Conservation (phyloP, 1,140 invertebrate species). For the Arion vulgaris region DNA sequence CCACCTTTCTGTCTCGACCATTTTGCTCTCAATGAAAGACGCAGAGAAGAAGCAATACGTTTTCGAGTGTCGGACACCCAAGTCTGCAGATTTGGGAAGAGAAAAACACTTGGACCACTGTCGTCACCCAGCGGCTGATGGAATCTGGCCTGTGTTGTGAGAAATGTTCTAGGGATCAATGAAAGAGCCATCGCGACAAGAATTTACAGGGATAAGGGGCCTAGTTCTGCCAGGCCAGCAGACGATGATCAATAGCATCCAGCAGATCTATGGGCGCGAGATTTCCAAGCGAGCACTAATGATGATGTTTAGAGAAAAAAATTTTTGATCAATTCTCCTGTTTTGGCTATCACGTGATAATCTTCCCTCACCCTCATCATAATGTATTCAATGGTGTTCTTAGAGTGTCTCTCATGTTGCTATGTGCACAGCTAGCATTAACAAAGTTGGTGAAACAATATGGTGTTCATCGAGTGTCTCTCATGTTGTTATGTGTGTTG, state of each 20-base stretch:
- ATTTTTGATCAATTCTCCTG: neutral
- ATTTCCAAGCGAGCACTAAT: neutral
- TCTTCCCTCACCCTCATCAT: too few relatives aligned
- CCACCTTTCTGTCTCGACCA: constrained; percentile 1
- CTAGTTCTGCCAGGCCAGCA: neutral
- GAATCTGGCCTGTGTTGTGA: neutral
- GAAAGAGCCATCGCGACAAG: neutral
- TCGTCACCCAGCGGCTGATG: neutral
- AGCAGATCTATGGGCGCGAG: neutral
- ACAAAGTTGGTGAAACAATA: too few relatives aligned
- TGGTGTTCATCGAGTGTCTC: too few relatives aligned
- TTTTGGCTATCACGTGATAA: too few relatives aligned
- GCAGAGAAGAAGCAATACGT: neutral
- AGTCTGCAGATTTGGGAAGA: neutral
- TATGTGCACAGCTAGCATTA: too few relatives aligned
- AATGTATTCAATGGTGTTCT: too few relatives aligned
- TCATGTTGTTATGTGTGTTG: too few relatives aligned
- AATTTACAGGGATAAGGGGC: neutral
- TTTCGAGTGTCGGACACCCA: neutral
- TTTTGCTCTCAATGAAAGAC: neutral
- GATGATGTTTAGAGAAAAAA: neutral
- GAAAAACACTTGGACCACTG: neutral
- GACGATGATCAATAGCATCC: neutral
- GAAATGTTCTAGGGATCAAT: neutral
- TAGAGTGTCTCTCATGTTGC: too few relatives aligned